Evolutionary conservation across 2,113 vertebrate genomes (phyloP).

Genomic region (Athene cunicularia): DNA sequence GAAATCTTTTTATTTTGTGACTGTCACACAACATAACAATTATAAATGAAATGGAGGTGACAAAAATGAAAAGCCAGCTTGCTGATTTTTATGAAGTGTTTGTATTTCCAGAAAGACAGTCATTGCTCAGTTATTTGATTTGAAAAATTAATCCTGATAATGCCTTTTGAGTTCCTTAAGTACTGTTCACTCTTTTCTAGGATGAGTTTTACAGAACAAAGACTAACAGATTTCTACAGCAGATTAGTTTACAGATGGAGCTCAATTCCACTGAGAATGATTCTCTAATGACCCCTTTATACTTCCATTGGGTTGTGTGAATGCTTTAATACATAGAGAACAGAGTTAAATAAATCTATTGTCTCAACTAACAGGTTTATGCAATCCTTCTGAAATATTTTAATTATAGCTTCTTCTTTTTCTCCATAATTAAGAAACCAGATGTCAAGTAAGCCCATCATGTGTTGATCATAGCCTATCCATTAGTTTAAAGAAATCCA

Average conservation of each 20-base stretch:
- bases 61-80: slow-evolving; percentile 37
- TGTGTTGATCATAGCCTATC: slow-evolving; percentile 30
- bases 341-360: slow-evolving; percentile 71
- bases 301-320: slow-evolving; percentile 61
- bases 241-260: slow-evolving; percentile 68
- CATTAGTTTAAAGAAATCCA: slow-evolving; percentile 51
- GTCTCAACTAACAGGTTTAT: slow-evolving; percentile 72
- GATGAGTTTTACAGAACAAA: slow-evolving; percentile 67
- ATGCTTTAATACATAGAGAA: slow-evolving; percentile 66
- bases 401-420: slow-evolving; percentile 75
- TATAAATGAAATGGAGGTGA: slow-evolving; percentile 51
- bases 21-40: slow-evolving; percentile 68
- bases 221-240: slow-evolving; percentile 53
- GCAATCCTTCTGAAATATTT: slow-evolving; percentile 73
- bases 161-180: slow-evolving; percentile 63
- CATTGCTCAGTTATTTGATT: slow-evolving; percentile 61
- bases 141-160: slow-evolving; percentile 69
- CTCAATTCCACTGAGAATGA: slow-evolving; percentile 58
- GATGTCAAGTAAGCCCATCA: slow-evolving; percentile 63
- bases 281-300: slow-evolving; percentile 69
- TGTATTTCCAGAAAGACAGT: slow-evolving; percentile 35
- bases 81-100: slow-evolving; percentile 50
- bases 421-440: slow-evolving; percentile 74
- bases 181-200: slow-evolving; percentile 50
- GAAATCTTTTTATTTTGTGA: slow-evolving; percentile 64